Percentiles rank a stretch among this genome's conserved stretches.
These are phyloP conservation scores for Stratiolaelaps scimitus DNA, from an alignment of 1,140 invertebrate species.

Conservation along the genomic window DNA sequence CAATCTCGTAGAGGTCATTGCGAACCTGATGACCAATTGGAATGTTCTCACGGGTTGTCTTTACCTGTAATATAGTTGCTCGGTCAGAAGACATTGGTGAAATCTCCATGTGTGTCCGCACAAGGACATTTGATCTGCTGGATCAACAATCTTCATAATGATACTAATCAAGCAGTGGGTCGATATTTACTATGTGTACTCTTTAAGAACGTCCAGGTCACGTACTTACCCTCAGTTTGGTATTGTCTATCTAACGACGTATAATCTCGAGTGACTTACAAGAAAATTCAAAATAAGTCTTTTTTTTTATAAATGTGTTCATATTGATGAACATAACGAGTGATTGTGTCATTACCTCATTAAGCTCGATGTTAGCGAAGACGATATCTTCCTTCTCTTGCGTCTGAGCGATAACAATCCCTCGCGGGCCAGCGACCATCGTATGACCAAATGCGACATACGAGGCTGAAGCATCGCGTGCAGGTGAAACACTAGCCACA, in stretches of 20 bases:
- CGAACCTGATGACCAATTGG: background rate
- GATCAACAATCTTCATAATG: background rate
- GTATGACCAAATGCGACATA: constrained; percentile 85
- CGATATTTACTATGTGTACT: no score
- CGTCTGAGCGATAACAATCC: constrained; percentile 56
- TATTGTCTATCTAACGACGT: no score
- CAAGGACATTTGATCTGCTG: constrained; percentile 17
- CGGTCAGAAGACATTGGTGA: constrained; percentile 6
- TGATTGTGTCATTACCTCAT: background rate
- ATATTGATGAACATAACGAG: no score
- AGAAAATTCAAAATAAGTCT: no score
- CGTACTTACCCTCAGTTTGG: no score
- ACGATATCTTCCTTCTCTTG: constrained; percentile 56
- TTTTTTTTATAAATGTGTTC: no score
- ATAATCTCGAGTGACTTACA: no score
- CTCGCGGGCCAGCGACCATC: constrained; percentile 62
- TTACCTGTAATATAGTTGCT: background rate
- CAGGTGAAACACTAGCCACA: constrained; percentile 51
- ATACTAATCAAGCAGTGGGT: no score
- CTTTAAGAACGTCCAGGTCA: no score
- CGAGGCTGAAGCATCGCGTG: constrained; percentile 53
- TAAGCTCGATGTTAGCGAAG: constrained; percentile 53
- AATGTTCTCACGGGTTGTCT: background rate
- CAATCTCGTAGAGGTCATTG: constrained; percentile 8
- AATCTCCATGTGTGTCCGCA: background rate